These are phyloP conservation scores for Bombyx huttoni DNA, from an alignment of 2,888 invertebrate species.

Conservation along the genomic window DNA sequence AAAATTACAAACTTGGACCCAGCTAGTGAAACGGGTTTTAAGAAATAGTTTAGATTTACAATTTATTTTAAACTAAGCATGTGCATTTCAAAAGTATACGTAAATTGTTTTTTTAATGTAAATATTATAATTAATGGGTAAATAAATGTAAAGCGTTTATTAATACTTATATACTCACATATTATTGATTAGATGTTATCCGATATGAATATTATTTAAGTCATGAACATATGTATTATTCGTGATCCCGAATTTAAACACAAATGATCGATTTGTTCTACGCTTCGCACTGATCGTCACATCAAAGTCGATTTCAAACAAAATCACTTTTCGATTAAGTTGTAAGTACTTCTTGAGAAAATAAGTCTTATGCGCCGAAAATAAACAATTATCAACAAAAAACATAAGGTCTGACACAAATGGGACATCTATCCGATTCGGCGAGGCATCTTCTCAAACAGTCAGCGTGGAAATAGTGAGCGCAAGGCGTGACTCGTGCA, in stretches of 20 bases:
- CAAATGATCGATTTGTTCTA: no score
- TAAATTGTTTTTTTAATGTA: not conserved
- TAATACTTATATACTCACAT: not conserved
- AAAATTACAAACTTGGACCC: conserved; percentile 15
- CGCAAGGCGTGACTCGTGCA: conserved; percentile 84
- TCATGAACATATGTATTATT: no score
- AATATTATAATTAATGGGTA: not conserved
- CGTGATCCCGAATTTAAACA: no score
- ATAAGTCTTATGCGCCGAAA: not conserved
- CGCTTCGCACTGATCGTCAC: no score
- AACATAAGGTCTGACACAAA: conserved; percentile 79
- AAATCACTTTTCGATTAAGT: conserved; percentile 6
- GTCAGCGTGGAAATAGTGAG: conserved; percentile 84
- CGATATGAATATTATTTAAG: no score
- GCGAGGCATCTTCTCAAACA: conserved; percentile 82
- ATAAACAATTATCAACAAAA: conserved; percentile 47
- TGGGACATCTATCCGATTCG: conserved; percentile 78
- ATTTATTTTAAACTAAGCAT: no score
- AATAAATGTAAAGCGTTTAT: conserved; percentile 3
- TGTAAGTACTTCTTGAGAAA: not conserved
- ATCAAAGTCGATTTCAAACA: not conserved
- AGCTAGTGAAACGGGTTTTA: conserved; percentile 1
- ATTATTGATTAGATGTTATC: no score
- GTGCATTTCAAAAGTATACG: no score
- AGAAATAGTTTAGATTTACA: not conserved